Evolutionary conservation across 2,113 vertebrate species (phyloP).

Genomic region (Anoplopoma fimbria): DNA sequence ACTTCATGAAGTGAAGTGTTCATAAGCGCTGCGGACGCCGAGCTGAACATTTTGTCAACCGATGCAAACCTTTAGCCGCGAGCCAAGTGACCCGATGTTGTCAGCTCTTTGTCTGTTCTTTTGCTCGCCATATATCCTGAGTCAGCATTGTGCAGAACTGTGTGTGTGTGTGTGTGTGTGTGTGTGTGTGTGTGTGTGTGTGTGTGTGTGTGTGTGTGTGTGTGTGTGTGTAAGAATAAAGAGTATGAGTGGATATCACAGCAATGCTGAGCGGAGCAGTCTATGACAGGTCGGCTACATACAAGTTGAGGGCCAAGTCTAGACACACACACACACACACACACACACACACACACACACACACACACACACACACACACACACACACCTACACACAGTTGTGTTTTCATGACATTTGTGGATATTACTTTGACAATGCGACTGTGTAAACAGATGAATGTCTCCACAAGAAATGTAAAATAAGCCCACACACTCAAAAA

Average conservation of each 20-base stretch:
- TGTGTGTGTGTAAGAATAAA: slow-evolving; percentile 38
- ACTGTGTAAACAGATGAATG: neutral
- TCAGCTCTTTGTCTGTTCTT: slow-evolving; percentile 76
- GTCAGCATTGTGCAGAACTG: slow-evolving; percentile 66
- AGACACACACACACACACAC: slow-evolving; percentile 13
- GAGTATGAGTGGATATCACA: slow-evolving; percentile 64
- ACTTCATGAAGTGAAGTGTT: neutral
- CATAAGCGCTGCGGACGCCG: neutral
- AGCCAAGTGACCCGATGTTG: slow-evolving; percentile 67
- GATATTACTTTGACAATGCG: neutral
- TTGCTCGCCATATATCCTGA: slow-evolving; percentile 58
- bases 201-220: slow-evolving; percentile 17
- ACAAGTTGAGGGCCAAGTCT: slow-evolving; percentile 1
- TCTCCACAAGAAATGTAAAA: neutral
- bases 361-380: slow-evolving; percentile 8
- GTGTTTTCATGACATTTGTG: neutral
- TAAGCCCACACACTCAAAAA: neutral
- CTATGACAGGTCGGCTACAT: slow-evolving; percentile 23
- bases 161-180: slow-evolving; percentile 25
- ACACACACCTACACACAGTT: slow-evolving; percentile 10
- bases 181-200: slow-evolving; percentile 21
- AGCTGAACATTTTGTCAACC: slow-evolving; percentile 46
- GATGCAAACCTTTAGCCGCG: slow-evolving; percentile 33
- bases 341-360: slow-evolving; percentile 22
- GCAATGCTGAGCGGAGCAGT: slow-evolving; percentile 70